phyloP scores from a whole-genome alignment of 2,888 invertebrate species.

The Melikaiella ostensackeni region DNA sequence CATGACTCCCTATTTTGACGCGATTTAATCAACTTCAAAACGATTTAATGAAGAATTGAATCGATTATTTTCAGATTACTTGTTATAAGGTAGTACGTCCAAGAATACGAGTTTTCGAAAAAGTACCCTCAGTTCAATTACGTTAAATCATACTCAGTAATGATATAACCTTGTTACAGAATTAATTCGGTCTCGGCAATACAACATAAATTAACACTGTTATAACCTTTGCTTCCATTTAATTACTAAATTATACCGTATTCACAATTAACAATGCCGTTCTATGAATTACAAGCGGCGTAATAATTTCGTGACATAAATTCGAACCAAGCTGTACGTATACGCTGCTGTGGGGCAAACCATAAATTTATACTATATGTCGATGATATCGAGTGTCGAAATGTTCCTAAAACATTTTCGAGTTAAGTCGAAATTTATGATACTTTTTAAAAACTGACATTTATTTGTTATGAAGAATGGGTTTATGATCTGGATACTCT shows the following conservation, averaged over 20 bases:
- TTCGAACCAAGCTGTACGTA: slow-evolving; percentile 7
- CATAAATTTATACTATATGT: slow-evolving; percentile 20
- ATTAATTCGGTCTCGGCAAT: neutral
- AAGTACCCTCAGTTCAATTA: too few relatives aligned
- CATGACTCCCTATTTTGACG: too few relatives aligned
- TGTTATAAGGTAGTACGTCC: too few relatives aligned
- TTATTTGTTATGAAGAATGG: neutral
- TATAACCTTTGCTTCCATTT: slow-evolving; percentile 22
- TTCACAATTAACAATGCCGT: slow-evolving; percentile 27
- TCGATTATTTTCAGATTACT: too few relatives aligned
- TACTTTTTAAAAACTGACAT: neutral
- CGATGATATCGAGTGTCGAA: slow-evolving; percentile 10
- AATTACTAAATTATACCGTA: slow-evolving; percentile 27
- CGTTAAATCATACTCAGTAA: neutral
- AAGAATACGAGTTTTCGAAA: too few relatives aligned
- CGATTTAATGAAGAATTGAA: too few relatives aligned
- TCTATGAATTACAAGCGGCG: slow-evolving; percentile 10
- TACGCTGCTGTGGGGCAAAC: neutral
- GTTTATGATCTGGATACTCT: neutral
- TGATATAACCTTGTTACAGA: neutral
- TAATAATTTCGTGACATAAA: slow-evolving; percentile 34
- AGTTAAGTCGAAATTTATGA: neutral
- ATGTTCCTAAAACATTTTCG: slow-evolving; percentile 13
- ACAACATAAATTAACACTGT: slow-evolving; percentile 16
- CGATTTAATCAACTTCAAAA: too few relatives aligned